Evolutionary conservation across 2,797 vertebrate genomes (phyloP), one percentile per base, ranked within the genome.

Genomic region (Phoebastria nigripes): DNA sequence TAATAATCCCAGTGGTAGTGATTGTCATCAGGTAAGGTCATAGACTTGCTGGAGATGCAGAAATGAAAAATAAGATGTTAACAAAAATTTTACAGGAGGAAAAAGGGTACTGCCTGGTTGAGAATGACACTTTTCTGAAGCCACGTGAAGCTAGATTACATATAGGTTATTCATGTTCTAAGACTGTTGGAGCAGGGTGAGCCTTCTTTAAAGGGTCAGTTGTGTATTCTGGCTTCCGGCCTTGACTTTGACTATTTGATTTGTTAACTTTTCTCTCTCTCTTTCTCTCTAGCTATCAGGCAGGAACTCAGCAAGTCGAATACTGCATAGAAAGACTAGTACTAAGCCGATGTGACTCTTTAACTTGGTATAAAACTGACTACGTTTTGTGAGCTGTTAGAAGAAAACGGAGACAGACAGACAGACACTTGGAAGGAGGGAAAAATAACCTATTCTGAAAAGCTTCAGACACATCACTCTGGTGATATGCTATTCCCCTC

Each of bases 261-360:
- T 46, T 42, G 39, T 81, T 96, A 70, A 82, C 86, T 83, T 69
- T 14, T 37, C 35, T 84, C 26, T 82, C 24, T 84, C 41, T 81
- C 54, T 63, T 13, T 77, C 16, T 69, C 22, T 35, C 69, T 96
- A 99, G 99, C 99, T 90, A 99, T 99, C 98, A 98, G 99, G 96
- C 99, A 99, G 98, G 99, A 99, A 96, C 98, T 99, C 97, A 99
- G 98, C 96, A 99, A 99, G 97, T 99, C 99, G 59, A 99, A 98
- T 97, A 99, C 98, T 63, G 98, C 99, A 35, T 99, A 99, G 98
- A 98, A 94, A 98, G 96, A 92, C 83, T 96, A 92, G 83, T 96
- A 93, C 97, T 93, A 95, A 96, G 91, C 87, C 76, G 93, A 97
- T 91, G 97, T 96, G 97, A 98, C 98, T 96, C 94, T 97, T 97